Conservation (phyloP, 2,888 invertebrate genomes). For the Melangyna quadrimaculata region DNA sequence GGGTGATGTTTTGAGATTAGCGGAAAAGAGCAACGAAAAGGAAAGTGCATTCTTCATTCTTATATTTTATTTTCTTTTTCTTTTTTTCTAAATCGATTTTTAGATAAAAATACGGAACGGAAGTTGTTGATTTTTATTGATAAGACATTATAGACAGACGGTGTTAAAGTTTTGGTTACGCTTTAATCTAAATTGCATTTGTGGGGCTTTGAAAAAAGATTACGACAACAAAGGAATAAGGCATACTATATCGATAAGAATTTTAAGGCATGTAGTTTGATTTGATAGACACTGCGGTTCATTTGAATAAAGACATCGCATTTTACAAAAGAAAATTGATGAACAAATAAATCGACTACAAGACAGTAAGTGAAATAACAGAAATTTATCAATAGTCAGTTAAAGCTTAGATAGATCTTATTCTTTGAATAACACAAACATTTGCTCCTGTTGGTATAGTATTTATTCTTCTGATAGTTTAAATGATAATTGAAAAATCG, state of each 20-base stretch:
- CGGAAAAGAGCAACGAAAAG: not conserved
- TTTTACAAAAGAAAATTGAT: no score
- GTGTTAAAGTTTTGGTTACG: not conserved
- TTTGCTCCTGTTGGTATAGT: no score
- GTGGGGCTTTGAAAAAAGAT: not conserved
- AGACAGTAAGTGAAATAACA: no score
- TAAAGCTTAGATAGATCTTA: no score
- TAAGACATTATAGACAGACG: not conserved
- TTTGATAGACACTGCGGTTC: no score
- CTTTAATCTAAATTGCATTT: not conserved
- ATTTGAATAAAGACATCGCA: no score
- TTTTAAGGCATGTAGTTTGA: not conserved
- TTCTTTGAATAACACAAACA: no score
- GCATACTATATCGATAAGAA: not conserved
- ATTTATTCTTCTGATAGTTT: no score
- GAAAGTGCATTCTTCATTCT: not conserved
- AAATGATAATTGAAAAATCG: no score
- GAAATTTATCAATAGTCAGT: no score
- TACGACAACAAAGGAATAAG: not conserved
- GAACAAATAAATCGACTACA: no score
- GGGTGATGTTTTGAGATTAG: slow-evolving; percentile 6
- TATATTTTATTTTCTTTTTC: not conserved
- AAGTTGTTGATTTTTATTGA: slow-evolving; percentile 33
- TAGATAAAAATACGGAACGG: slow-evolving; percentile 24
- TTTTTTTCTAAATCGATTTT: not conserved